phyloP scores from a whole-genome alignment of 2,888 invertebrate genomes.

The Dexiosoma caninum region DNA sequence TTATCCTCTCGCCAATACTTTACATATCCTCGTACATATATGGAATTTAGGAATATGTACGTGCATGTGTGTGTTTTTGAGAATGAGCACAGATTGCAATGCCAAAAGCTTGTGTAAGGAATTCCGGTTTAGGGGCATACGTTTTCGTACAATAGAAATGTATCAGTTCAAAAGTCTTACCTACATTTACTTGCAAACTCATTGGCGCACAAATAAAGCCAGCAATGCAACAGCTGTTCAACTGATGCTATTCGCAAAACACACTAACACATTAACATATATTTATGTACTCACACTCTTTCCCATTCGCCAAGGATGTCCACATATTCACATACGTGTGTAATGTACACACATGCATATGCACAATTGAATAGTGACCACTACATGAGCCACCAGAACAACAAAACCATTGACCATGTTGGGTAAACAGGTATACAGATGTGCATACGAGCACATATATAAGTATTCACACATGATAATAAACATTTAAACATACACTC shows the following conservation, averaged over 20 bases:
- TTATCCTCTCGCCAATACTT: conserved; percentile 6
- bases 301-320: too few relatives aligned
- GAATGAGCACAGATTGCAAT: conserved; percentile 40
- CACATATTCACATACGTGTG: not conserved
- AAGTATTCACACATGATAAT: too few relatives aligned
- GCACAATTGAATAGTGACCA: conserved; percentile 45
- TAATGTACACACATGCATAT: not conserved
- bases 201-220: not conserved
- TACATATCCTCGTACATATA: not conserved
- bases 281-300: not conserved
- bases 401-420: conserved; percentile 52
- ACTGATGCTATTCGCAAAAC: conserved; percentile 28
- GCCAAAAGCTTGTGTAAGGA: conserved; percentile 49
- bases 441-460: too few relatives aligned
- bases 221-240: conserved; percentile 53
- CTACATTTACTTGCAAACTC: conserved; percentile 15
- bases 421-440: conserved; percentile 54
- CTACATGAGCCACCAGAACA: conserved; percentile 45
- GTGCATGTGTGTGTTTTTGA: not conserved
- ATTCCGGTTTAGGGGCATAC: conserved; percentile 49
- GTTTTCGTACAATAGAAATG: conserved; percentile 21
- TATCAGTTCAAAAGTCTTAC: conserved; percentile 14
- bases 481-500: conserved; percentile 17
- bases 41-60: not conserved
- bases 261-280: conserved; percentile 31